phyloP scores from a whole-genome alignment of 2,888 invertebrate species.

The Dicranocentrus wangi region DNA sequence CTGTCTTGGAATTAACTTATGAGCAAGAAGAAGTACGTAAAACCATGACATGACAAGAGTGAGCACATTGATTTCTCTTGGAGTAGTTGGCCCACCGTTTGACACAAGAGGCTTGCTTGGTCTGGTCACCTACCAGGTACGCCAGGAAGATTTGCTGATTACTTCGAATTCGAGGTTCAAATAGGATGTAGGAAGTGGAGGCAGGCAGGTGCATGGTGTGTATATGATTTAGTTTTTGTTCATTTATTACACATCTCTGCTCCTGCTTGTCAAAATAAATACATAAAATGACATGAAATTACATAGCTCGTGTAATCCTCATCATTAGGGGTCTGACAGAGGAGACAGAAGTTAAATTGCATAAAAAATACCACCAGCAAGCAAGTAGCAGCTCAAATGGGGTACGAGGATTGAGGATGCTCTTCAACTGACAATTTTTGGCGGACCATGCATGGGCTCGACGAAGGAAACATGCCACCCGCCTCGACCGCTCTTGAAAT shows the following conservation, averaged over 20 bases:
- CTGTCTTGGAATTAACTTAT: too few species aligned
- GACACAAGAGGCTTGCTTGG: not conserved
- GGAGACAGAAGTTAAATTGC: not conserved
- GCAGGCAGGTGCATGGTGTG: constrained; percentile 30
- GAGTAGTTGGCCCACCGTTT: not conserved
- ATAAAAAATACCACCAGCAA: constrained; percentile 48
- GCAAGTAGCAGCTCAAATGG: too few species aligned
- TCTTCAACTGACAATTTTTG: not conserved
- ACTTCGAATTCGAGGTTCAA: too few species aligned
- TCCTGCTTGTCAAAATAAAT: constrained; percentile 26
- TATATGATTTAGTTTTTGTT: too few species aligned
- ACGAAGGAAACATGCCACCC: constrained; percentile 28
- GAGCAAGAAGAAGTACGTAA: too few species aligned
- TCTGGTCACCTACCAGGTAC: too few species aligned
- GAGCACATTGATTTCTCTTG: not conserved
- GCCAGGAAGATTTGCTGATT: too few species aligned
- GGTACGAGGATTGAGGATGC: too few species aligned
- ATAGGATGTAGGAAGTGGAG: not conserved
- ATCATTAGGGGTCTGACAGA: constrained; percentile 4
- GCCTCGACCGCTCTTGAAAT: not conserved
- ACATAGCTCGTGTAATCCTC: constrained; percentile 17
- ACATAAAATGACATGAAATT: constrained; percentile 49
- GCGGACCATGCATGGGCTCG: not conserved
- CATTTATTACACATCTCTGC: constrained; percentile 17
- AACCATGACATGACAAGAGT: constrained; percentile 4